Evolutionary conservation across 2,113 vertebrate genomes (phyloP).

Genomic region (Mustela lutreola): DNA sequence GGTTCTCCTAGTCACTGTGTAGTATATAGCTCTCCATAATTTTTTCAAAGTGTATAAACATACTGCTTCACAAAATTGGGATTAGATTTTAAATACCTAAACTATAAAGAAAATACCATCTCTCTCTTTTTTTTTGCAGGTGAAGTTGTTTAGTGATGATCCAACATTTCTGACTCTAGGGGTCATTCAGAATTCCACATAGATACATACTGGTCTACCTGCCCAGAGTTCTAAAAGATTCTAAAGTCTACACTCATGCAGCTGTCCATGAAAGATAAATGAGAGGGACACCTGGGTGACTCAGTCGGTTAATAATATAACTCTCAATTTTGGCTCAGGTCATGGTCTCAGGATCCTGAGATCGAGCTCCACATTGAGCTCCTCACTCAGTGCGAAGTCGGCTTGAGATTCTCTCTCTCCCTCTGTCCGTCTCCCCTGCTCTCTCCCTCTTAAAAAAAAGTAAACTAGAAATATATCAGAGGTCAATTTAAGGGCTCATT

Average conservation of each 20-base stretch:
- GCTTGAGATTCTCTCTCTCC: neutral
- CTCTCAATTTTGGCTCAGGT: neutral
- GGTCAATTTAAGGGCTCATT: neutral
- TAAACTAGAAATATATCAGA: neutral
- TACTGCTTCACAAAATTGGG: neutral
- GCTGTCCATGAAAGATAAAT: neutral
- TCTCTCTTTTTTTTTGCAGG: neutral
- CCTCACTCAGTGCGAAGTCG: neutral
- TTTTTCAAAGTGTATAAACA: neutral
- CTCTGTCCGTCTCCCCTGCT: neutral
- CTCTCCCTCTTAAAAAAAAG: neutral
- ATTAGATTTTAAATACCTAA: neutral
- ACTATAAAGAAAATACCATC: neutral
- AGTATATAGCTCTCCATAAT: neutral
- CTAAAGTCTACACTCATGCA: neutral
- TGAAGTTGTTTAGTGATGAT: constrained; percentile 7
- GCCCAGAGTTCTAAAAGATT: neutral
- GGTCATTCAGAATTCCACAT: neutral
- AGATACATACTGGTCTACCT: neutral
- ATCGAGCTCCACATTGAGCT: neutral
- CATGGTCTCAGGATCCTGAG: neutral
- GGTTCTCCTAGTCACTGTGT: neutral
- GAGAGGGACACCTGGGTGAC: neutral
- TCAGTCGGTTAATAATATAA: neutral
- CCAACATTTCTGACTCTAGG: neutral